Evolutionary conservation across 2,888 invertebrate species (phyloP).

Genomic region (Campoplex nolae): DNA sequence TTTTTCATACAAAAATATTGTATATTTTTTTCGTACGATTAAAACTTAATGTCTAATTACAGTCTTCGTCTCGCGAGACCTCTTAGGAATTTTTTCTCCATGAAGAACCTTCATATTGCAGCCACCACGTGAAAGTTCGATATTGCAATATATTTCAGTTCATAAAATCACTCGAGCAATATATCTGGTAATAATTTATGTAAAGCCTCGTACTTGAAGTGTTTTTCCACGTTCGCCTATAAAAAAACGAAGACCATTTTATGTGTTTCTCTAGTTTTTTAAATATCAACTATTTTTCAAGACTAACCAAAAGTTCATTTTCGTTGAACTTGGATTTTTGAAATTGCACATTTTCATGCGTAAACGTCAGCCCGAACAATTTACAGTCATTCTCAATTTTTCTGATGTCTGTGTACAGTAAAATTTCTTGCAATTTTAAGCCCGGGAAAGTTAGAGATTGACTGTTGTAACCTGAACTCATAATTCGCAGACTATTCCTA

Average conservation of each 20-base stretch:
- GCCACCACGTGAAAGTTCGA: neutral
- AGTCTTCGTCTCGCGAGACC: constrained; percentile 31
- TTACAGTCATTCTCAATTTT: constrained; percentile 84
- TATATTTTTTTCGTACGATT: constrained; percentile 26
- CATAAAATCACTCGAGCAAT: constrained; percentile 66
- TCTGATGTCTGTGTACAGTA: constrained; percentile 84
- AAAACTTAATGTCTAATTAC: constrained; percentile 29
- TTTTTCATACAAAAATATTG: constrained; percentile 47
- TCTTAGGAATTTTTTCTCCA: neutral
- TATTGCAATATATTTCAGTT: neutral
- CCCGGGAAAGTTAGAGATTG: constrained; percentile 86
- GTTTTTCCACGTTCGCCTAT: constrained; percentile 76
- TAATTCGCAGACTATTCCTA: constrained; percentile 86
- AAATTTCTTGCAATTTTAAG: constrained; percentile 84
- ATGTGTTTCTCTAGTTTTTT: neutral
- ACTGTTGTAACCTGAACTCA: constrained; percentile 87
- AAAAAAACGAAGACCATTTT: constrained; percentile 29
- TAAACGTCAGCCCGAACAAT: constrained; percentile 85
- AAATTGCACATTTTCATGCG: constrained; percentile 82
- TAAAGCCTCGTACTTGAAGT: constrained; percentile 70
- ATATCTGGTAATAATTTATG: constrained; percentile 75
- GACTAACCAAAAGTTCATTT: constrained; percentile 84
- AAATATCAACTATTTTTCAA: neutral
- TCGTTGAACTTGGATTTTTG: constrained; percentile 84
- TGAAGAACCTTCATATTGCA: constrained; percentile 12